Evolutionary conservation across 2,797 vertebrate species (phyloP).

Genomic region (Sylvia borin): DNA sequence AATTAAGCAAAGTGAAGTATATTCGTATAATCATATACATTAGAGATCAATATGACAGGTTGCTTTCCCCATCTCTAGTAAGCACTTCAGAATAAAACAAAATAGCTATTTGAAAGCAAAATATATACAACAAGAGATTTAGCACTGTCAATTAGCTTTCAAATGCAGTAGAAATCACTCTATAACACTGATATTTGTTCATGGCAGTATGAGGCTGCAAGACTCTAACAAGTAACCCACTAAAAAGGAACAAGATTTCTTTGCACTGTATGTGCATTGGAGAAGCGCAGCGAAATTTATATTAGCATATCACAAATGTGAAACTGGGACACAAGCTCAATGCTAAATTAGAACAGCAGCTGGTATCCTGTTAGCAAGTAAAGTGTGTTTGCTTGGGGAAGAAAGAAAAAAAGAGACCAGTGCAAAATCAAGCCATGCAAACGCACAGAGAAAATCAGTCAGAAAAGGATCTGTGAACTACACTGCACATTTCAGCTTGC

Average conservation of each 20-base stretch:
- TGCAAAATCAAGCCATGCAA: constrained; percentile 35
- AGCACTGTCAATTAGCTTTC: not conserved
- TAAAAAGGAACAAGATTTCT: constrained; percentile 22
- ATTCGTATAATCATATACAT: constrained; percentile 18
- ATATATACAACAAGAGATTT: not conserved
- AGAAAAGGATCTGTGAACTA: not conserved
- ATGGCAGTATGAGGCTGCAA: not conserved
- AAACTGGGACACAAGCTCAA: constrained; percentile 57
- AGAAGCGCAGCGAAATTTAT: constrained; percentile 24
- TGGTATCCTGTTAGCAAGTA: constrained; percentile 65
- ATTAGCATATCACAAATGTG: constrained; percentile 64
- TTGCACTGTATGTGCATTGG: not conserved
- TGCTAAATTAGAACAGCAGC: constrained; percentile 61
- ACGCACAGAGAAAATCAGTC: constrained; percentile 29
- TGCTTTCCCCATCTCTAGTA: not conserved
- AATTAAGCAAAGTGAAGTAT: constrained; percentile 21
- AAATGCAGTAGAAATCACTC: not conserved
- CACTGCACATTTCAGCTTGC: not conserved
- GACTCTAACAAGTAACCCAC: not conserved
- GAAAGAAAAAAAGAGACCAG: not conserved
- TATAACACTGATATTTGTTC: not conserved
- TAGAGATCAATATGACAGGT: constrained; percentile 36
- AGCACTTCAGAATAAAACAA: constrained; percentile 21
- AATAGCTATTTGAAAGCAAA: constrained; percentile 1
- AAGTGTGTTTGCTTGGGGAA: constrained; percentile 34